Evolutionary conservation across 2,888 invertebrate species (phyloP).

Genomic region (Lasius platythorax): DNA sequence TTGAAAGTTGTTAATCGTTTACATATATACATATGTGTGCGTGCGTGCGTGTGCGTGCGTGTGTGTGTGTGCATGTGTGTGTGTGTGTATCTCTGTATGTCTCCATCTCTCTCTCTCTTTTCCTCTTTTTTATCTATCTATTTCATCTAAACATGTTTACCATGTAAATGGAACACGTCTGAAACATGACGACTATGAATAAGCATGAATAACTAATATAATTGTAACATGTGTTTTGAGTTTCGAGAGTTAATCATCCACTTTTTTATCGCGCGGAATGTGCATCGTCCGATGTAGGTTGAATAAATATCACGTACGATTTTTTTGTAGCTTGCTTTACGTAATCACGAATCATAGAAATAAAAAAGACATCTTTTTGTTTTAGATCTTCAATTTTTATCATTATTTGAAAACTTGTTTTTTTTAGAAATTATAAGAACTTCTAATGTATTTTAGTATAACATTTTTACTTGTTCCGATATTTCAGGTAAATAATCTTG

Average conservation of each 20-base stretch:
- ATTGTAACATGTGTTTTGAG: background rate
- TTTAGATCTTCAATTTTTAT: background rate
- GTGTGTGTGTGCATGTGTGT: background rate
- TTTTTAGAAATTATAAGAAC: background rate
- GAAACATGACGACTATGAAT: constrained; percentile 24
- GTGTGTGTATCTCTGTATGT: background rate
- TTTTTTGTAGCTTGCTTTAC: background rate
- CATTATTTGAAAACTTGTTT: background rate
- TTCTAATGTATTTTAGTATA: background rate
- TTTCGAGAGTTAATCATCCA: constrained; percentile 34
- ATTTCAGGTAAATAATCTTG: background rate
- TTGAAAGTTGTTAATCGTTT: background rate
- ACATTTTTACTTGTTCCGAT: background rate
- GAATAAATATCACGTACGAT: constrained; percentile 3
- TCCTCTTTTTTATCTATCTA: background rate
- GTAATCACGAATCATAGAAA: constrained; percentile 11
- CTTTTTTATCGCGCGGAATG: constrained; percentile 24
- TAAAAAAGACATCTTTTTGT: background rate
- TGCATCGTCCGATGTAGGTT: background rate
- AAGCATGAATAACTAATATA: background rate
- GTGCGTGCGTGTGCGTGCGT: no score
- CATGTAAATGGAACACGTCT: background rate
- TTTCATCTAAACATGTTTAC: constrained; percentile 14
- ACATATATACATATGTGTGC: background rate
- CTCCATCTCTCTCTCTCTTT: background rate